Percentiles rank a stretch among this genome's conserved stretches.
Evolutionary conservation across 1,140 invertebrate species (phyloP).

Genomic region (Drosophila kepulauana): DNA sequence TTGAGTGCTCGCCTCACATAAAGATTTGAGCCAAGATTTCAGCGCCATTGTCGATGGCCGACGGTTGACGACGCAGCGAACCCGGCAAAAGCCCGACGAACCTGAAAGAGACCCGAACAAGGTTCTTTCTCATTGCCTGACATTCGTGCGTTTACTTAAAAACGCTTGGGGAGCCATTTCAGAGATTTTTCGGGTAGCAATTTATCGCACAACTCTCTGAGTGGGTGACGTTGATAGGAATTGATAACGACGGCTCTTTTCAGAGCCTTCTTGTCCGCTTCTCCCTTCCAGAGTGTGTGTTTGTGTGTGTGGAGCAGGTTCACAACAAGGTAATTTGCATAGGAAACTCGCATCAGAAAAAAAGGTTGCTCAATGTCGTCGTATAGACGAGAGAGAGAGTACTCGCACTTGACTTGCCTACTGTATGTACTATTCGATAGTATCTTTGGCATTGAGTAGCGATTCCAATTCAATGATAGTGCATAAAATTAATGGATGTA

Average conservation of each 20-base stretch:
- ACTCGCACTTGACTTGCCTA: conserved; percentile 2
- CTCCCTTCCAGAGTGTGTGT: neutral
- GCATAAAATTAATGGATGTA: conserved; percentile 70
- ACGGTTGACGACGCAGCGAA: neutral
- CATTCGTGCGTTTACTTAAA: conserved; percentile 55
- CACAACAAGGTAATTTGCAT: conserved; percentile 69
- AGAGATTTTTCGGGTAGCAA: conserved; percentile 70
- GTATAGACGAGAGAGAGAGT: neutral
- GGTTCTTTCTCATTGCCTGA: conserved; percentile 27
- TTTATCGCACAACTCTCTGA: conserved; percentile 66
- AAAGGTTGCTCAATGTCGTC: conserved; percentile 72
- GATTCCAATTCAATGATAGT: conserved; percentile 76
- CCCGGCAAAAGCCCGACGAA: neutral
- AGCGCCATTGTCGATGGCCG: conserved; percentile 22
- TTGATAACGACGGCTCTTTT: conserved; percentile 49
- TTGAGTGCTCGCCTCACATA: conserved; percentile 62
- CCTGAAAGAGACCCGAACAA: neutral
- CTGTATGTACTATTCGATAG: conserved; percentile 14
- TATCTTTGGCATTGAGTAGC: conserved; percentile 31
- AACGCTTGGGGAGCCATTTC: conserved; percentile 75
- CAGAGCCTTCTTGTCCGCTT: conserved; percentile 1
- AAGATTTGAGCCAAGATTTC: conserved; percentile 77
- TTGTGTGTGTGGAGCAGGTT: neutral
- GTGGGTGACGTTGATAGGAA: conserved; percentile 70
- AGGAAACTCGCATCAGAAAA: conserved; percentile 33